Evolutionary conservation across 2,797 vertebrate species (phyloP).

Genomic region (Gadopsis bispinosus): DNA sequence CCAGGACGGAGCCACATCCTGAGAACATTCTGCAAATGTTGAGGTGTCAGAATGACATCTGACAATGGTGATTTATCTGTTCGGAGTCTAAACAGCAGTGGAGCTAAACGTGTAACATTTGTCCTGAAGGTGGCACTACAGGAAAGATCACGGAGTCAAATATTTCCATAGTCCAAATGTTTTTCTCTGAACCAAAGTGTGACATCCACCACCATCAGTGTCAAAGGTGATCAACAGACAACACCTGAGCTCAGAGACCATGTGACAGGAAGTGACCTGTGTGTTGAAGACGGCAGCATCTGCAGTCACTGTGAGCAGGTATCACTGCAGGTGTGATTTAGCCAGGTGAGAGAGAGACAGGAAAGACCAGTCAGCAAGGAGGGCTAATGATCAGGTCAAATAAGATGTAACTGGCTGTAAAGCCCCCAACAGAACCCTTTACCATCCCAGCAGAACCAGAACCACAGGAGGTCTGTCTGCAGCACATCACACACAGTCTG

Average conservation of each 20-base stretch:
- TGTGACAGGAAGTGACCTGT: background rate
- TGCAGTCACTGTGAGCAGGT: conserved; percentile 30
- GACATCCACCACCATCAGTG: background rate
- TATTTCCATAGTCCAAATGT: background rate
- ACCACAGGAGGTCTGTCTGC: conserved; percentile 9
- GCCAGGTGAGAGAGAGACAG: conserved; percentile 54
- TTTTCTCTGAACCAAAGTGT: background rate
- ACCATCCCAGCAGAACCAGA: conserved; percentile 42
- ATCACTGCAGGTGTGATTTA: conserved; percentile 37
- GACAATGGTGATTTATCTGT: too few relatives aligned
- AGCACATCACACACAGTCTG: background rate
- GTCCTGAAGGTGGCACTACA: background rate
- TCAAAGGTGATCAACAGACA: background rate
- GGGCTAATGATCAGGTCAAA: background rate
- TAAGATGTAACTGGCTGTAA: background rate
- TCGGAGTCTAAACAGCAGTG: too few relatives aligned
- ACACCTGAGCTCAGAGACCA: background rate
- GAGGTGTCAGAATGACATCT: too few relatives aligned
- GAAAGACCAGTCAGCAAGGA: conserved; percentile 8
- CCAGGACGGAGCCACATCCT: too few relatives aligned
- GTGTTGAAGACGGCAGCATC: conserved; percentile 7
- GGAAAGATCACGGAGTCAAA: background rate
- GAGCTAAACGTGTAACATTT: background rate
- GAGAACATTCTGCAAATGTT: too few relatives aligned
- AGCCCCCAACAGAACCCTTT: conserved; percentile 19